Evolutionary conservation across 2,113 vertebrate genomes (phyloP).

Genomic region (Microcebus ravelobensis): DNA sequence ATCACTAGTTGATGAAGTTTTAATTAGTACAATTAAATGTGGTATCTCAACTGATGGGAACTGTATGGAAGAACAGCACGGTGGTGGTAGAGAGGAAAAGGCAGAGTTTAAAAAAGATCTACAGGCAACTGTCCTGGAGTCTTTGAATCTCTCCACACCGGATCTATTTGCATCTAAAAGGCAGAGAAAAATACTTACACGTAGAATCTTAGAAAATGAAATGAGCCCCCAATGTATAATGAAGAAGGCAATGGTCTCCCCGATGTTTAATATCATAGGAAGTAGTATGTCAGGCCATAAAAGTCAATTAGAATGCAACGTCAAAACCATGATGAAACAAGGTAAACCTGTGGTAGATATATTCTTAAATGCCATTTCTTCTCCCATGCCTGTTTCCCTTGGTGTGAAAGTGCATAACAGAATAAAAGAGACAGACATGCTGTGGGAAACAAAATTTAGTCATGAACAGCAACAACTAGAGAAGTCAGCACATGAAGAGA

Average conservation of each 20-base stretch:
- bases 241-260: not conserved
- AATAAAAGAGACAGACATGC: not conserved
- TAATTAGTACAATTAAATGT: not conserved
- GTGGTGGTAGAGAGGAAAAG: not conserved
- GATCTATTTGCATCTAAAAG: not conserved
- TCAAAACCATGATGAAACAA: not conserved
- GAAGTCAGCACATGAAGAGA: not conserved
- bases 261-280: not conserved
- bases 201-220: slow-evolving; percentile 28
- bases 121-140: not conserved
- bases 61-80: not conserved
- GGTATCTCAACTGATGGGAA: not conserved
- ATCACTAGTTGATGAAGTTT: not conserved
- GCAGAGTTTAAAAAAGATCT: not conserved
- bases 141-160: not conserved
- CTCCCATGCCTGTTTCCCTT: not conserved
- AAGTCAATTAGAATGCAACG: not conserved
- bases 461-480: not conserved
- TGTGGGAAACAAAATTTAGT: not conserved
- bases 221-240: not conserved
- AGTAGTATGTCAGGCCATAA: not conserved
- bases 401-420: not conserved
- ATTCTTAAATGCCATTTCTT: not conserved
- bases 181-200: not conserved
- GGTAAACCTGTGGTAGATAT: not conserved